Base-by-base conservation (phyloP, 2,113 vertebrate species). In the Nycticebus coucang region DNA sequence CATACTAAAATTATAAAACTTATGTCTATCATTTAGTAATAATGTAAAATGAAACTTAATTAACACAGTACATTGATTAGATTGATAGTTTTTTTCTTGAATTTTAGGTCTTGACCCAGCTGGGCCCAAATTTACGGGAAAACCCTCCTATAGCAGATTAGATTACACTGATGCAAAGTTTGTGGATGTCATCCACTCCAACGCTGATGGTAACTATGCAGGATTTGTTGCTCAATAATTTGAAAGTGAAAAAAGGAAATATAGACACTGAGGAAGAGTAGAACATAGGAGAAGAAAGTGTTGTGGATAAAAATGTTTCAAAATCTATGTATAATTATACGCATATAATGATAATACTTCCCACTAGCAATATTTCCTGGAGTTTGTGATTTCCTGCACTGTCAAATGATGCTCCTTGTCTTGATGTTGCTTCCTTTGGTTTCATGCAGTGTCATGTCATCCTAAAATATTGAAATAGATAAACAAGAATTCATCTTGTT, bases 151-250 rank as follows among this genome's bases (percentile, higher is more conserved):
- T 26, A 74, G 96, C 53, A 98, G 99, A 86, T 98, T 99, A 97
- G 99, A 99, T 98, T 98, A 97, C 0, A 98, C 98, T 0, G 99
- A 99, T 93, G 99, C 99, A 35, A 98, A 98, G 87, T 99, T 99
- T 97, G 99, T 99, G 84, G 99, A 99, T 92, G 99, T 99, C 1
- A 99, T 99, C 53, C 99, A 99, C 98, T 99, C 99, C 21, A 99
- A 99, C 97, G 97, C 94, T 95, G 97, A 99, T 97, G 99, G 99
- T 99, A 99, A 97, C 21, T 74, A 30, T 35, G 17, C 9, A 50
- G n/a, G 55, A 82, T 82, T 37, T 92, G 37, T 79, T 81, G n/a
- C 3, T 75, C 82, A 55, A 30, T 64, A 87, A 64, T 89, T 84
- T 92, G 24, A 79, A 93, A 95, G 19, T 55, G 12, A 30, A 78